A percentile compares a stretch with the other conserved stretches of the same genome.
These are phyloP conservation scores for Onychostoma macrolepis DNA, from an alignment of 2,113 vertebrate genomes.

Conservation along the genomic window DNA sequence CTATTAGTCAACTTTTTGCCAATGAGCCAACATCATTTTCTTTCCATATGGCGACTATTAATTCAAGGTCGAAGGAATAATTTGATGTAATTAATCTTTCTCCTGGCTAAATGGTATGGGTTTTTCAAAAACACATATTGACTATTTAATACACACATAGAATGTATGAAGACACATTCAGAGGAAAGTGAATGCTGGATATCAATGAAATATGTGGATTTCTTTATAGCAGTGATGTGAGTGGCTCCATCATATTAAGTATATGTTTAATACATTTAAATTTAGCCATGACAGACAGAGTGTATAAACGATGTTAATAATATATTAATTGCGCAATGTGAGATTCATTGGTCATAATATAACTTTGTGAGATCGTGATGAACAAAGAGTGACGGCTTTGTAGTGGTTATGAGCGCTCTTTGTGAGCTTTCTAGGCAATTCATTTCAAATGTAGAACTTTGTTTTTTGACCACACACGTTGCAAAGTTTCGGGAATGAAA, in stretches of 20 bases:
- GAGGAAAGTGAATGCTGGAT: constrained; percentile 7
- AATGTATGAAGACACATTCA: not conserved
- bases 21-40: not conserved
- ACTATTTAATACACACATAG: not conserved
- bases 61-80: not conserved
- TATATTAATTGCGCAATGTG: too few species aligned
- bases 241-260: not conserved
- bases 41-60: not conserved
- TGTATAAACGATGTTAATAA: too few species aligned
- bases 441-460: too few species aligned
- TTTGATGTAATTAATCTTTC: not conserved
- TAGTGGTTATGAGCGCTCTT: too few species aligned
- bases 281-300: too few species aligned
- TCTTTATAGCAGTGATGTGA: constrained; percentile 13
- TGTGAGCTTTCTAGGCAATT: too few species aligned
- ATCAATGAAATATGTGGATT: not conserved
- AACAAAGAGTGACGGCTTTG: too few species aligned
- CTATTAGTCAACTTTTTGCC: not conserved
- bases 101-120: not conserved
- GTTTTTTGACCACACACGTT: too few species aligned
- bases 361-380: too few species aligned
- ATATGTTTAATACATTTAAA: too few species aligned
- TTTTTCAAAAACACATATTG: not conserved
- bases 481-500: too few species aligned
- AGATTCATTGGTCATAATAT: too few species aligned